A percentile compares a stretch with the other conserved stretches of the same genome.
Conservation (phyloP, 2,113 vertebrate genomes). For the Indicator indicator region DNA sequence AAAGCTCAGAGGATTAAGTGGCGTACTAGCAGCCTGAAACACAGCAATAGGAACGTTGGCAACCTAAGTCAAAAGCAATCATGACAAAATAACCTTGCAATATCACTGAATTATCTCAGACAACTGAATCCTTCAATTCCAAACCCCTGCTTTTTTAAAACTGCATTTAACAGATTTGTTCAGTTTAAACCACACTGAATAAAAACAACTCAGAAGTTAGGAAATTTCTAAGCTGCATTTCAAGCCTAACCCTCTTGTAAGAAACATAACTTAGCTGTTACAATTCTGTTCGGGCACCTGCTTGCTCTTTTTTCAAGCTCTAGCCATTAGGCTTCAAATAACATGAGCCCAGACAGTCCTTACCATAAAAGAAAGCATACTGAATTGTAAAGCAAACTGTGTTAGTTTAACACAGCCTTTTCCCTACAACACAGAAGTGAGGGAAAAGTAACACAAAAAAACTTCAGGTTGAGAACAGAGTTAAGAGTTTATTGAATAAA, state of each 20-base stretch:
- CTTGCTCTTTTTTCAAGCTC: background rate
- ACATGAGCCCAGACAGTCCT: background rate
- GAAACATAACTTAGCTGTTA: background rate
- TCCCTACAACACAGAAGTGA: no score
- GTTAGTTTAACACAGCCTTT: no score
- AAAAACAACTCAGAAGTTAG: background rate
- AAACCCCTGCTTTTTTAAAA: background rate
- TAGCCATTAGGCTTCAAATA: background rate
- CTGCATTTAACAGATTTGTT: background rate
- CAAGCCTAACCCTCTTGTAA: background rate
- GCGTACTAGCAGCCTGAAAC: slow-evolving; percentile 93
- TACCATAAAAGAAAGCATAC: background rate
- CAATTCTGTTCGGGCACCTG: background rate
- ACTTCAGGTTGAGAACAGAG: no score
- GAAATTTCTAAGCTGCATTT: background rate
- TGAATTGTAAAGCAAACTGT: background rate
- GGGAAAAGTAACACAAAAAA: no score
- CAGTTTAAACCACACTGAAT: background rate
- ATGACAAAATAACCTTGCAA: background rate
- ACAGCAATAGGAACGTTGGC: background rate
- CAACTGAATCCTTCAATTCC: background rate
- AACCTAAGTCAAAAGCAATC: slow-evolving; percentile 23
- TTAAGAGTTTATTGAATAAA: no score
- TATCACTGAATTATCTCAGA: background rate
- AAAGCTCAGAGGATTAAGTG: slow-evolving; percentile 94